Conservation (phyloP, 2,797 vertebrate species). For the Apogon talboti region DNA sequence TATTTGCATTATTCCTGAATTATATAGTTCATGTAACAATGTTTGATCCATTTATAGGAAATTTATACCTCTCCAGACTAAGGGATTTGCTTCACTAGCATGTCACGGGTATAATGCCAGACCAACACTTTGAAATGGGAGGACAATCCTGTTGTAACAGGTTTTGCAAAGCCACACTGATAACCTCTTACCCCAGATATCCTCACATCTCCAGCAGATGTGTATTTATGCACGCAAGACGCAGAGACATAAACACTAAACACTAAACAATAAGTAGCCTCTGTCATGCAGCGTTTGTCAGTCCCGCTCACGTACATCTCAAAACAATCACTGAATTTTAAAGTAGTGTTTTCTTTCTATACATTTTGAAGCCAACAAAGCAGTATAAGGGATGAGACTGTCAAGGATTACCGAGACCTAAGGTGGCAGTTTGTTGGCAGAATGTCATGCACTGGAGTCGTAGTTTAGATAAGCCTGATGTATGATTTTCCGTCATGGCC, state of each 20-base stretch:
- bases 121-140: constrained; percentile 33
- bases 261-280: constrained; percentile 19
- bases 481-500: constrained; percentile 65
- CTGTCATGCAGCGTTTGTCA: constrained; percentile 12
- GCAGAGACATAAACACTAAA: constrained; percentile 29
- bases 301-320: constrained; percentile 7
- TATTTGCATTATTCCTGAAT: constrained; percentile 59
- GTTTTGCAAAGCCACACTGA: constrained; percentile 57
- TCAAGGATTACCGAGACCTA: constrained; percentile 66
- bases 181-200: constrained; percentile 65
- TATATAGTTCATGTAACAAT: constrained; percentile 36
- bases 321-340: constrained; percentile 44
- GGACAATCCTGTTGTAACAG: constrained; percentile 45
- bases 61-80: constrained; percentile 27
- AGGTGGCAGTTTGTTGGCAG: constrained; percentile 65
- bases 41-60: constrained; percentile 36
- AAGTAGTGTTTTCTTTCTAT: constrained; percentile 25
- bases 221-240: constrained; percentile 31
- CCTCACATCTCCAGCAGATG: constrained; percentile 39
- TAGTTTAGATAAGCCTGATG: constrained; percentile 71
- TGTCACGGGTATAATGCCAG: constrained; percentile 29
- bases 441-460: constrained; percentile 62
- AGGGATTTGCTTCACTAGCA: constrained; percentile 51
- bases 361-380: constrained; percentile 45
- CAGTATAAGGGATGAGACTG: constrained; percentile 58